Evolutionary conservation across 1,140 invertebrate species (phyloP), one percentile per base, ranked within the genome.

Genomic region (Aphidius ervi): DNA sequence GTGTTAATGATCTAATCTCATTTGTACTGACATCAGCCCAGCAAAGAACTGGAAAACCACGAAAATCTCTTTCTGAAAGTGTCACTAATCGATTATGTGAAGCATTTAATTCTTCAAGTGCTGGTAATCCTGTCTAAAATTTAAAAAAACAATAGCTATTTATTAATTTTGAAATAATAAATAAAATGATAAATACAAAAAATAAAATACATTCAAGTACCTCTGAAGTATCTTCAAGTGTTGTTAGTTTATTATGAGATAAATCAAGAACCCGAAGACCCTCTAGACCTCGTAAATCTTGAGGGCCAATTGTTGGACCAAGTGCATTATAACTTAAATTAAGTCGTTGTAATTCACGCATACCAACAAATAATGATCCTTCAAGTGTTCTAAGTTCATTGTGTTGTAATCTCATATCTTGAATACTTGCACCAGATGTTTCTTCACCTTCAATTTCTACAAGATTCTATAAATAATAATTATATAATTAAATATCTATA

Each of bases 161-260:
- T n/a, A n/a, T n/a, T n/a, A n/a, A 43, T 59, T 57, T 46, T 20
- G n/a, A 48, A 43, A 37, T 60, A 40, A 40, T 52, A 6, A 20
- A 43, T 10, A 50, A 49, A 53, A 49, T 53, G 9, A 9, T 3
- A 42, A 53, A 49, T 6, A 56, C 6, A 56, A 56, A 37, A 46
- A 41, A n/a, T 59, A 23, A 39, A 55, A 39, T 71, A 31, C 4
- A 31, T 31, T 31, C 23, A 31, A 31, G 23, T 77, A 92, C 91
- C 85, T 89, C 88, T 59, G 89, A 89, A 42, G 88, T 88, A 77
- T 90, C 87, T 71, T 90, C 88, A 16, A 93, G 79, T 5, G 88
- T 88, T 10, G 83, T 84, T 9, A 93, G 79, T 53, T 86, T 82
- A 73, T 93, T 93, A 68, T 88, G 80, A 0, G 90, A 92, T 10